Percentiles rank a stretch among this genome's conserved stretches.
phyloP scores from a whole-genome alignment of 2,888 invertebrate species.

The Drosophila paracracens region DNA sequence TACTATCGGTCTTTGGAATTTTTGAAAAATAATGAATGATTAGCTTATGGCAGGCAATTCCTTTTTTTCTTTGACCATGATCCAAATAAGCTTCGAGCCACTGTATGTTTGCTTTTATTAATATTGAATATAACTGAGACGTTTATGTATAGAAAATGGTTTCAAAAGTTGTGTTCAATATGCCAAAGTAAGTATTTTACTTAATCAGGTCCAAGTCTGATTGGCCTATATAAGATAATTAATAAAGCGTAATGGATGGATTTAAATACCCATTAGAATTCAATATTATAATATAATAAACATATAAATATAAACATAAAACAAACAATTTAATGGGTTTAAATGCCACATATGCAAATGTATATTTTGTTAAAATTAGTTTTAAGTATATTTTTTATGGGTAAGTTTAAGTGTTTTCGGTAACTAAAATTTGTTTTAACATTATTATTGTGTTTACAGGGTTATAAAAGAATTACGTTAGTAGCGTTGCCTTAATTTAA shows the following conservation, averaged over 20 bases:
- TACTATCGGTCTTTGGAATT: too few species aligned
- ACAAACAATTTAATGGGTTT: too few species aligned
- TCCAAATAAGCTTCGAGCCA: too few species aligned
- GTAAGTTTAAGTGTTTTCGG: neutral
- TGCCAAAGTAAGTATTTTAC: neutral
- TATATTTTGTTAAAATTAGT: too few species aligned
- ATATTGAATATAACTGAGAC: too few species aligned
- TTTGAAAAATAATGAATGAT: too few species aligned
- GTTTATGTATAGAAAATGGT: neutral
- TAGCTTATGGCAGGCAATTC: too few species aligned
- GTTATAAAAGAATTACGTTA: neutral
- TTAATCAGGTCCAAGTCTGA: neutral
- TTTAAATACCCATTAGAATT: neutral
- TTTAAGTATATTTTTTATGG: too few species aligned
- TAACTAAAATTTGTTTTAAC: neutral
- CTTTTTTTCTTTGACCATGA: too few species aligned
- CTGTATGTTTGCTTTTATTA: too few species aligned
- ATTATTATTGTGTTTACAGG: neutral
- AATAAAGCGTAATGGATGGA: neutral
- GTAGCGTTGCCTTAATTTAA: conserved; percentile 17
- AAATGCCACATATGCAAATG: too few species aligned
- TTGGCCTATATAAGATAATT: neutral
- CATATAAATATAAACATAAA: too few species aligned
- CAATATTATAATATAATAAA: neutral
- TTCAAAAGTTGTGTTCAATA: neutral